Evolutionary conservation across 2,888 invertebrate species (phyloP).

Genomic region (Stenurella melanura): DNA sequence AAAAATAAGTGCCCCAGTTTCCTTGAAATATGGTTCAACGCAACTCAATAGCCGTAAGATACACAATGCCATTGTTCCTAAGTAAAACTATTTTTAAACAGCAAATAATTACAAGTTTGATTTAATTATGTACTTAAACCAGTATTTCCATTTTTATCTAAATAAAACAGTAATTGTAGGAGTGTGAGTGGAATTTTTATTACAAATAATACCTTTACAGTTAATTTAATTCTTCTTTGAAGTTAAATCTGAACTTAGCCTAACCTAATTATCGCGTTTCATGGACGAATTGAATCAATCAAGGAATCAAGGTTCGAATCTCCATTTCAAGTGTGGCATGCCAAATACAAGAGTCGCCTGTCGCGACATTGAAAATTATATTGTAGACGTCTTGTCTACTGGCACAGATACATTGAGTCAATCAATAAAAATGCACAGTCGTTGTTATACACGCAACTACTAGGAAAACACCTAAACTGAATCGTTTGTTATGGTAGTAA

Average conservation of each 20-base stretch:
- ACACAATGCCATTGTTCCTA: slow-evolving; percentile 25
- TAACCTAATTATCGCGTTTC: neutral
- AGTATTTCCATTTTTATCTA: slow-evolving; percentile 33
- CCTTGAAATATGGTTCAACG: slow-evolving; percentile 30
- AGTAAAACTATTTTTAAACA: slow-evolving; percentile 28
- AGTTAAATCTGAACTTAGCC: neutral
- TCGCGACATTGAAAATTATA: neutral
- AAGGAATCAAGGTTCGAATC: neutral
- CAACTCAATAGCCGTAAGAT: slow-evolving; percentile 27
- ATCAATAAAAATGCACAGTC: neutral
- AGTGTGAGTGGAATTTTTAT: slow-evolving; percentile 30
- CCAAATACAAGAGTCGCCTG: neutral
- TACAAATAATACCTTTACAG: neutral
- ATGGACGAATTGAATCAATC: neutral
- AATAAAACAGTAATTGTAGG: slow-evolving; percentile 14
- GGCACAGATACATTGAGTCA: neutral
- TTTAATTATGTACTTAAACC: slow-evolving; percentile 35
- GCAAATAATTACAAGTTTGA: slow-evolving; percentile 28
- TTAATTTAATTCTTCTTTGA: neutral
- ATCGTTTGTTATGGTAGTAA: no score
- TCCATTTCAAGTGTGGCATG: neutral
- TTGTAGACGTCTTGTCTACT: neutral
- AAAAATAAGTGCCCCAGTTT: slow-evolving; percentile 26
- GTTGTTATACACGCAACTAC: no score
- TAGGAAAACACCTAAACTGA: no score